Evolutionary conservation across 2,888 invertebrate species (phyloP).

Genomic region (Dascillus cervinus): DNA sequence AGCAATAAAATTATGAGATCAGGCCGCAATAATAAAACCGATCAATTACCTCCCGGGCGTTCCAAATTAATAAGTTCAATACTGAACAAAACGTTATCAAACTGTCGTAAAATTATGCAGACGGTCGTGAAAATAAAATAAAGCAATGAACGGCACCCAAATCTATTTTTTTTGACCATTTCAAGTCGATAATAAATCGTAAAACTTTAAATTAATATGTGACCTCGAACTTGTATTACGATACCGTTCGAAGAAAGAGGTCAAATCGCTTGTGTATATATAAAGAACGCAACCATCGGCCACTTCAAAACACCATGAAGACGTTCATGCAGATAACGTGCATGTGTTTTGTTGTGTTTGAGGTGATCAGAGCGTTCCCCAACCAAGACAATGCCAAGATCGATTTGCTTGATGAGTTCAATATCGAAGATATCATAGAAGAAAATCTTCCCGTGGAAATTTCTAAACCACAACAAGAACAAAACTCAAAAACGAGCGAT

Average conservation of each 20-base stretch:
- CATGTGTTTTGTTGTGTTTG: slow-evolving; percentile 2
- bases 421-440: too few relatives aligned
- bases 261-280: slow-evolving; percentile 12
- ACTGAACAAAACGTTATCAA: too few relatives aligned
- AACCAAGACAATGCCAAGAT: too few relatives aligned
- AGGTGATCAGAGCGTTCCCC: too few relatives aligned
- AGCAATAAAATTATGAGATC: too few relatives aligned
- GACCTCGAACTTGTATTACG: slow-evolving; percentile 1
- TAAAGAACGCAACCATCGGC: slow-evolving; percentile 6
- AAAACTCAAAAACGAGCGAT: background rate
- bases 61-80: too few relatives aligned
- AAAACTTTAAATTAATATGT: too few relatives aligned
- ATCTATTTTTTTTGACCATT: slow-evolving; percentile 5
- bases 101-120: too few relatives aligned
- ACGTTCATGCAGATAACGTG: slow-evolving; percentile 2
- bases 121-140: slow-evolving; percentile 1
- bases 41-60: too few relatives aligned
- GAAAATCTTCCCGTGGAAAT: slow-evolving; percentile 3
- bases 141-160: slow-evolving; percentile 1
- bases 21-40: too few relatives aligned
- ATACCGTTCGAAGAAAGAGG: slow-evolving; percentile 14
- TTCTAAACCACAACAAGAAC: slow-evolving; percentile 4
- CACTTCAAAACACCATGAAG: slow-evolving; percentile 5
- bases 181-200: too few relatives aligned
- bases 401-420: too few relatives aligned